Conservation (phyloP, 2,888 invertebrate species). For the Leptothorax acervorum region DNA sequence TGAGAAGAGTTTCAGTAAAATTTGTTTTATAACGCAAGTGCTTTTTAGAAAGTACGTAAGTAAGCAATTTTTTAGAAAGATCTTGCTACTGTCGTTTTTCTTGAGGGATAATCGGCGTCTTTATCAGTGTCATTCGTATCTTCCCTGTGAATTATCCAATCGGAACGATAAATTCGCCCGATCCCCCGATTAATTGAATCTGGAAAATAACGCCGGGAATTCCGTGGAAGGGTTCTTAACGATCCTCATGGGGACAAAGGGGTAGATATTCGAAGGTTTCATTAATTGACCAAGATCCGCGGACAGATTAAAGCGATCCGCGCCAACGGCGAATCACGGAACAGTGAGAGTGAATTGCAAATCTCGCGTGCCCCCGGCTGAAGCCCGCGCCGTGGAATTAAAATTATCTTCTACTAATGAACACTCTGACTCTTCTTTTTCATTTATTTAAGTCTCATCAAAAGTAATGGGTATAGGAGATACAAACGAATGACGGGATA, state of each 20-base stretch:
- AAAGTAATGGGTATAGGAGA: slow-evolving; percentile 1
- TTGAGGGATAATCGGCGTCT: slow-evolving; percentile 17
- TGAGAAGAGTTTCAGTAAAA: neutral
- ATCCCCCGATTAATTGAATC: slow-evolving; percentile 72
- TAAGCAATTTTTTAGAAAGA: neutral
- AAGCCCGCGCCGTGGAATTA: slow-evolving; percentile 34
- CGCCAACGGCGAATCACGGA: slow-evolving; percentile 39
- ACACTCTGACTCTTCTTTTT: slow-evolving; percentile 22
- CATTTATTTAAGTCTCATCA: slow-evolving; percentile 25
- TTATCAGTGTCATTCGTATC: slow-evolving; percentile 31
- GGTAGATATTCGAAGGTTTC: slow-evolving; percentile 69
- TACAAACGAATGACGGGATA: slow-evolving; percentile 22
- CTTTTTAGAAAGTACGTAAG: neutral
- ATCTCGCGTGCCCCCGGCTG: slow-evolving; percentile 62
- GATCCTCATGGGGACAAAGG: slow-evolving; percentile 55
- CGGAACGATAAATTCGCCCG: slow-evolving; percentile 66
- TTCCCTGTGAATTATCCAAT: slow-evolving; percentile 46
- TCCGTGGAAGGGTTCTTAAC: slow-evolving; percentile 59
- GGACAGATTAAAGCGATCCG: slow-evolving; percentile 70
- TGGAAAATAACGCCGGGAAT: slow-evolving; percentile 69
- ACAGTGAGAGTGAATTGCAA: slow-evolving; percentile 69
- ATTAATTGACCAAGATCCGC: slow-evolving; percentile 75
- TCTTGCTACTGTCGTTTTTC: neutral
- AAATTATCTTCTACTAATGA: slow-evolving; percentile 62
- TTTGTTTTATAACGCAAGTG: neutral